Evolutionary conservation across 2,888 invertebrate genomes (phyloP).

Genomic region (Metellina segmentata): DNA sequence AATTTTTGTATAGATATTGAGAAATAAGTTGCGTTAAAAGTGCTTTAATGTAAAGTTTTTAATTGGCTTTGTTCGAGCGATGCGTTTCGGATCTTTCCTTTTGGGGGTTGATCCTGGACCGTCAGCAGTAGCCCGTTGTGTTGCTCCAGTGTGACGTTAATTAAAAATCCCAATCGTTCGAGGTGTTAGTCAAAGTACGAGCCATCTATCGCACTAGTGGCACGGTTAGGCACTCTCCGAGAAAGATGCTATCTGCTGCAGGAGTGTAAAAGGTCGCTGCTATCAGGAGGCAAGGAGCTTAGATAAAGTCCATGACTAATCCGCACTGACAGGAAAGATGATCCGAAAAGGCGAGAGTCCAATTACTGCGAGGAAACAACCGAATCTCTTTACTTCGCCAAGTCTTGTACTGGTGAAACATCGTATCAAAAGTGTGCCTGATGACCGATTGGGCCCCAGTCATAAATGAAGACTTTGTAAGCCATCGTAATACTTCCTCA

Average conservation of each 20-base stretch:
- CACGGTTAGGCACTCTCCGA: background rate
- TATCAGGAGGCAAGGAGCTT: conserved; percentile 51
- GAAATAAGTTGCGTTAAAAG: no score
- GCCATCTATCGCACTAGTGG: background rate
- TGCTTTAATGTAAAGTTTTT: no score
- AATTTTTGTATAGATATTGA: no score
- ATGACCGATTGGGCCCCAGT: conserved; percentile 52
- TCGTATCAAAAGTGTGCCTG: conserved; percentile 15
- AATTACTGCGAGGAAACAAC: conserved; percentile 50
- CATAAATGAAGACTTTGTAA: conserved; percentile 45
- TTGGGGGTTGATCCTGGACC: no score
- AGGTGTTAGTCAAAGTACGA: no score
- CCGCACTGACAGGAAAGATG: conserved; percentile 64
- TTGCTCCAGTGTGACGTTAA: no score
- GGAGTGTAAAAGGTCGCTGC: conserved; percentile 17
- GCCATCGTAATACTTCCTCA: conserved; percentile 40
- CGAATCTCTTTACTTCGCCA: conserved; percentile 49
- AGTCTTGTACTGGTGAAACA: conserved; percentile 12
- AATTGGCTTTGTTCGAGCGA: no score
- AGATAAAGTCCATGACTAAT: conserved; percentile 58
- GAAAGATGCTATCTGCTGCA: background rate
- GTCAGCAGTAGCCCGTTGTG: no score
- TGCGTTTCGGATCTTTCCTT: no score
- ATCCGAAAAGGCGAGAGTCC: conserved; percentile 40
- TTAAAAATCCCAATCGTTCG: no score